phyloP scores from a whole-genome alignment of 1,140 invertebrate species.

The Daktulosphaira vitifoliae region DNA sequence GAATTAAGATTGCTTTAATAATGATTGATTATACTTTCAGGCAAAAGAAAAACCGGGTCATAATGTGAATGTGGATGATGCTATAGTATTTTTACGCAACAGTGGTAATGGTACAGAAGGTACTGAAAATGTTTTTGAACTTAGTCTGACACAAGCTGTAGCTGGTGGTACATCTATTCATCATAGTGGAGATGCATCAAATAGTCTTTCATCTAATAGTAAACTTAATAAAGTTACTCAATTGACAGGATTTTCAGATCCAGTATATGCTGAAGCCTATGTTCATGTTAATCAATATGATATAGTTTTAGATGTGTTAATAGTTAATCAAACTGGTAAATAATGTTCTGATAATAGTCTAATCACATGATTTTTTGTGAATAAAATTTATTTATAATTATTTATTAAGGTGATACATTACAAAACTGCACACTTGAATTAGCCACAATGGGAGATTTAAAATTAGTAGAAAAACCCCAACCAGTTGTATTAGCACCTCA shows the following conservation, averaged over 20 bases:
- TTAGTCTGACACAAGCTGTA: conserved; percentile 85
- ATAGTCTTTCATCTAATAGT: conserved; percentile 44
- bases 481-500: conserved; percentile 90
- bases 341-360: conserved; percentile 25
- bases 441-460: conserved; percentile 94
- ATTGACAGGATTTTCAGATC: conserved; percentile 98
- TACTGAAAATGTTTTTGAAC: conserved; percentile 85
- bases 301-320: conserved; percentile 90
- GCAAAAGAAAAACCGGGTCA: conserved; percentile 61
- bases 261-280: conserved; percentile 97
- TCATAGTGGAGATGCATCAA: conserved; percentile 29
- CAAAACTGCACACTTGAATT: conserved; percentile 97
- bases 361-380: too few species aligned
- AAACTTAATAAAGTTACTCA: conserved; percentile 89
- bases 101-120: conserved; percentile 54
- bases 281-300: conserved; percentile 99
- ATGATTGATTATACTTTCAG: conserved; percentile 39
- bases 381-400: conserved; percentile 36
- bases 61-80: conserved; percentile 75
- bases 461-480: conserved; percentile 93
- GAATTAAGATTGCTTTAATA: background rate
- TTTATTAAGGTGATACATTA: conserved; percentile 67
- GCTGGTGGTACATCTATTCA: conserved; percentile 48
- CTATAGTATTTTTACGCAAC: conserved; percentile 69
- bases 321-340: conserved; percentile 92